Evolutionary conservation across 1,140 invertebrate genomes (phyloP), one percentile per base, ranked within the genome.

Genomic region (Drosophila santomea): DNA sequence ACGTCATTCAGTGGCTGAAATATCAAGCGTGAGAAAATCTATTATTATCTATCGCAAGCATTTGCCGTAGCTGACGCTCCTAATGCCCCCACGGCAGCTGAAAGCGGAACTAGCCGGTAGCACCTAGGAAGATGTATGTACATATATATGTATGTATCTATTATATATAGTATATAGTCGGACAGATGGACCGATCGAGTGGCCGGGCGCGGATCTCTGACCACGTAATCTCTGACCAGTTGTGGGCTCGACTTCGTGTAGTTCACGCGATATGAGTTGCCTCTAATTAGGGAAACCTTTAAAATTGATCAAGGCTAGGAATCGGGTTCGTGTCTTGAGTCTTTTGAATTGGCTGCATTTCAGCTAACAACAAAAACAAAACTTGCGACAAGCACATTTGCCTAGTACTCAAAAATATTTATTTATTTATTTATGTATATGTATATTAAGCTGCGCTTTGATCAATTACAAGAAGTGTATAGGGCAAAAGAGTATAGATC

Each of bases 11-110:
- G 66, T 62, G 83, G 63, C 79, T 83, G 83, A 88, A 89, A 88
- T 88, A 88, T 88, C 83, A 88, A 88, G 84, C 83, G 83, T 88
- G 83, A 89, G 83, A 88, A 86, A 88, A 88, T 88, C 84, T 88
- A 89, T 88, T 88, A 89, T 88, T 88, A 88, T 88, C 83, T 83
- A 89, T 83, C 58, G 74, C 78, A 58, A 41, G 50, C 62, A 50
- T 63, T 68, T 66, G 85, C 68, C 51, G 73, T 44, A 50, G 69
- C 58, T 56, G 57, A 35, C 69, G 76, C 81, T 69, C 66, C 73
- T 68, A 68, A 55, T 57, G 74, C 74, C 54, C 56, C 73, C 73
- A 75, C 52, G 60, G 63, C 63, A 78, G 74, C 74, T 64, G 66
- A 68, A 77, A 77, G 63, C 74, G 74, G 74, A 77, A 77, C 74